Conservation (phyloP, 1,140 invertebrate species). For the Solen grandis region DNA sequence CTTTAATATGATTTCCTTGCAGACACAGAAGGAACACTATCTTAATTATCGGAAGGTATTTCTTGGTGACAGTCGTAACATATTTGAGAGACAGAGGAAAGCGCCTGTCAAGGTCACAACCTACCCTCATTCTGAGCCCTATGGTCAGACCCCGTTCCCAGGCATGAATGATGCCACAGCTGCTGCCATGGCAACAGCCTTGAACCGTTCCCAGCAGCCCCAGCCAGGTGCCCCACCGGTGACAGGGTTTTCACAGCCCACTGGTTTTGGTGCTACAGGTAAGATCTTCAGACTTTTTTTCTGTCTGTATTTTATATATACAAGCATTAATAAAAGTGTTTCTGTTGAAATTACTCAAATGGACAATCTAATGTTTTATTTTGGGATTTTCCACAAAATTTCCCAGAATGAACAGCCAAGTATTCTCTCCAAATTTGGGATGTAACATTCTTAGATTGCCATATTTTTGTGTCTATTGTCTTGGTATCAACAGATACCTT, state of each 20-base stretch:
- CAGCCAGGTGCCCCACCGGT: slow-evolving; percentile 61
- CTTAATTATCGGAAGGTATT: slow-evolving; percentile 89
- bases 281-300: no score
- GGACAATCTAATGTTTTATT: not conserved
- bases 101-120: slow-evolving; percentile 67
- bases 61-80: slow-evolving; percentile 89
- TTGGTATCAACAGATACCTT: no score
- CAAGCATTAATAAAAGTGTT: slow-evolving; percentile 35
- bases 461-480: no score
- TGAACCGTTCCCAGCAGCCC: slow-evolving; percentile 80
- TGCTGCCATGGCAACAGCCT: slow-evolving; percentile 82
- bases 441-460: no score
- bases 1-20: slow-evolving; percentile 59
- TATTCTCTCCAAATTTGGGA: no score
- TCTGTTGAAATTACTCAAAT: no score
- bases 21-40: slow-evolving; percentile 91
- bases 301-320: no score
- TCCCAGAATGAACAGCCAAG: no score
- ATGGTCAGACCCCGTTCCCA: slow-evolving; percentile 85
- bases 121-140: slow-evolving; percentile 52
- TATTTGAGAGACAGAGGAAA: slow-evolving; percentile 85
- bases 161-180: slow-evolving; percentile 82
- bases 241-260: slow-evolving; percentile 54
- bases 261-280: slow-evolving; percentile 50
- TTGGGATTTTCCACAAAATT: no score